Base-by-base conservation (phyloP, 2,797 vertebrate species). In the Gymnoscopelus microlampas region DNA sequence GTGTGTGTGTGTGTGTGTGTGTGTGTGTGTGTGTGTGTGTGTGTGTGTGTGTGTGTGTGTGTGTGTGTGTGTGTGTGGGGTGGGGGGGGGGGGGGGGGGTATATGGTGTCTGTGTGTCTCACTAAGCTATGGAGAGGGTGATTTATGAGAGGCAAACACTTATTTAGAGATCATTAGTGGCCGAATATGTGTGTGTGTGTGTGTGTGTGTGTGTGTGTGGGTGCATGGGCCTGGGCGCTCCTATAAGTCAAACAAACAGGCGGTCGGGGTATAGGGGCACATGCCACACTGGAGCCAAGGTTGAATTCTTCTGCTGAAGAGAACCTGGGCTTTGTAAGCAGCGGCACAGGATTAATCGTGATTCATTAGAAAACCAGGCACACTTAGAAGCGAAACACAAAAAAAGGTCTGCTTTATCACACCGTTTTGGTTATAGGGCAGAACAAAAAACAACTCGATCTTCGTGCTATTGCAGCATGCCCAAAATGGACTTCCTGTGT, bases 211-310 rank as follows among this genome's bases (percentile, higher is more conserved):
- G 29, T 48, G 60, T 50, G 39, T 48, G 61, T 53, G 69, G 32
- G 61, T 63, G 56, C 10, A 24, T 26, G 48, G 58, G 76, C 55
- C 68, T 15, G 47, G 66, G 60, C 61, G 10, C 74, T 69, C 48
- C 60, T 24, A 70, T 85, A 88, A 89, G 59, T 86, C 70, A 92
- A 90, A 91, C 85, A 89, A 92, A 90, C 78, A 75, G 70, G 61
- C 66, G 15, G 56, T 26, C 39, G 9, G 56, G 60, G 68, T 57
- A 19, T 19, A 74, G 61, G 14, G 72, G 68, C 68, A 74, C 71
- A 71, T 66, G 78, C 71, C 83, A 71, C 53, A 11, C 62, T 49
- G 65, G 56, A 79, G 69, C 79, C 55, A 73, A 81, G 79, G 70
- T 80, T 66, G 80, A 84, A 81, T 75, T 76, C 68, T 35, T 68